Conservation (phyloP, 2,888 invertebrate genomes). For the Neuroscelio doddi region DNA sequence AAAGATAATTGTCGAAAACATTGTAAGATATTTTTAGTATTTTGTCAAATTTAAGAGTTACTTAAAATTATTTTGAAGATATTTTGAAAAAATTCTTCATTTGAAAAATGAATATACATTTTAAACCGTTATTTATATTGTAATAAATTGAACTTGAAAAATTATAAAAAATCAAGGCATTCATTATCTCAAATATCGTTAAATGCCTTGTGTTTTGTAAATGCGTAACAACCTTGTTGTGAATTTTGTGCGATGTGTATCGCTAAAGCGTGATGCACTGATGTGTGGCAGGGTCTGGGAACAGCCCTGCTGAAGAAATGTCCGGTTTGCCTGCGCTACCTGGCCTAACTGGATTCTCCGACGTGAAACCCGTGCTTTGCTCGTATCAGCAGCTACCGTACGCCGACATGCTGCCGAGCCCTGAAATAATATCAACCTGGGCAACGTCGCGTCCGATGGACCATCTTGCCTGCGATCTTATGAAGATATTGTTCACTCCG, state of each 20-base stretch:
- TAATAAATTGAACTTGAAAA: too few species aligned
- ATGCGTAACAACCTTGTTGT: conserved; percentile 4
- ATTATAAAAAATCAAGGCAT: too few species aligned
- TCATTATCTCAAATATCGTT: too few species aligned
- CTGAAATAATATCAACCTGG: conserved; percentile 71
- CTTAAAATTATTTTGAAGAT: too few species aligned
- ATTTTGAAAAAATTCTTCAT: too few species aligned
- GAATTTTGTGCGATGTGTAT: conserved; percentile 4
- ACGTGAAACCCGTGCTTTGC: conserved; percentile 67
- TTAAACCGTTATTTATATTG: too few species aligned
- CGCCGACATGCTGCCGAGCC: conserved; percentile 70
- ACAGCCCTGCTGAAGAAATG: conserved; percentile 65
- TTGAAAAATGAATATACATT: too few species aligned
- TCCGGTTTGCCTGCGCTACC: conserved; percentile 65
- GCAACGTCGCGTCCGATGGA: conserved; percentile 71
- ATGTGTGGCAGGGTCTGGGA: conserved; percentile 65
- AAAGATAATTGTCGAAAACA: too few species aligned
- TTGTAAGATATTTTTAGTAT: too few species aligned
- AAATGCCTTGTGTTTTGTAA: background rate
- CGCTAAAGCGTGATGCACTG: conserved; percentile 49
- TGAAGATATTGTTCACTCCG: conserved; percentile 72
- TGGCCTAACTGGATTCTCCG: conserved; percentile 62
- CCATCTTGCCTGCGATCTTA: conserved; percentile 72
- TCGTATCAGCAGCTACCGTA: conserved; percentile 71
- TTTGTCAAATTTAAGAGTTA: too few species aligned